These are phyloP conservation scores for Xiphias gladius DNA, from an alignment of 2,113 vertebrate species.

Conservation along the genomic window DNA sequence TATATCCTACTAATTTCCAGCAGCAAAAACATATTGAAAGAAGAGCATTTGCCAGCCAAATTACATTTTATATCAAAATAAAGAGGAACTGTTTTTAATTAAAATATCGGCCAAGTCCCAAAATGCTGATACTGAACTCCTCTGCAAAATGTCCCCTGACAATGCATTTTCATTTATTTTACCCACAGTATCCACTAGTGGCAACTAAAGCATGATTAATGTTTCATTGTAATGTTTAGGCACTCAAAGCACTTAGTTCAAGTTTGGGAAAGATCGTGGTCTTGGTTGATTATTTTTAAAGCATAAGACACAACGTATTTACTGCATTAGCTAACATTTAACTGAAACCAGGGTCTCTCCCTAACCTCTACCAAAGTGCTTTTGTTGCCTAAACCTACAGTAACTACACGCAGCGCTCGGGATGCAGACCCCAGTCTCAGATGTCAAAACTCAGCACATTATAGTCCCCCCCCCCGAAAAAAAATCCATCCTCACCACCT, in stretches of 20 bases:
- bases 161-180: not conserved
- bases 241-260: not conserved
- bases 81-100: too few relatives aligned
- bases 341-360: not conserved
- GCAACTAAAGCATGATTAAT: not conserved
- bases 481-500: too few relatives aligned
- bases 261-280: not conserved
- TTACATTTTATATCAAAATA: too few relatives aligned
- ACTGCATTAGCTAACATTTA: not conserved
- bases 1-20: too few relatives aligned
- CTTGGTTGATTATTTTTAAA: not conserved
- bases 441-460: not conserved
- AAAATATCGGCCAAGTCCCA: too few relatives aligned
- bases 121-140: too few relatives aligned
- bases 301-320: not conserved
- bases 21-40: too few relatives aligned
- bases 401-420: too few relatives aligned
- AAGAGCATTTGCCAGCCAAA: too few relatives aligned
- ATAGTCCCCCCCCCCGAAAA: not conserved
- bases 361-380: not conserved
- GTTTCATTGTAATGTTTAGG: not conserved
- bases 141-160: not conserved
- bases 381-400: not conserved
- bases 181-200: not conserved
- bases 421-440: too few relatives aligned